Percentiles rank a stretch among this genome's conserved stretches.
Conservation (phyloP, 2,113 vertebrate species). For the Vanacampus margaritifer region DNA sequence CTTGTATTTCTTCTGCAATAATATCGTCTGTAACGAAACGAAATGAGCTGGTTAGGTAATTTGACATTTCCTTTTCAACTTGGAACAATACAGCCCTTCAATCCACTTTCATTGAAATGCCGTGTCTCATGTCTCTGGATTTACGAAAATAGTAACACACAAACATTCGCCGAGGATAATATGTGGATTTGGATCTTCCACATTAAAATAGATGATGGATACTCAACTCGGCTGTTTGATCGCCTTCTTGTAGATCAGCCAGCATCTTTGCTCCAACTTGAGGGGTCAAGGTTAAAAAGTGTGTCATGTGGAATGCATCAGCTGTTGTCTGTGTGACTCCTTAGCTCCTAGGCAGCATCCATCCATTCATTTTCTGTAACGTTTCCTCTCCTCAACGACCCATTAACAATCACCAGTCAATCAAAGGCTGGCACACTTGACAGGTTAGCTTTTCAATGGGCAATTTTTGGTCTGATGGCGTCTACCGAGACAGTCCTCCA, state of each 20-base stretch:
- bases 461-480: too few relatives aligned
- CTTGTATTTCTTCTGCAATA: background rate
- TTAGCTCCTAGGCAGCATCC: background rate
- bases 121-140: background rate
- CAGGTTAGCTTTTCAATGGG: background rate
- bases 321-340: constrained; percentile 11
- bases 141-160: background rate
- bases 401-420: background rate
- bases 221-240: constrained; percentile 2
- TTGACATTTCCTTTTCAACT: background rate
- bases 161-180: background rate
- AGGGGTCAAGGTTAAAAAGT: constrained; percentile 44
- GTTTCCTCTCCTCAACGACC: constrained; percentile 8
- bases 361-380: constrained; percentile 1
- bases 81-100: background rate
- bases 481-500: too few relatives aligned
- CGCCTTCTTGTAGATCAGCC: constrained; percentile 26
- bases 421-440: background rate
- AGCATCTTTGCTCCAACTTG: constrained; percentile 21
- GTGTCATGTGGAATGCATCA: constrained; percentile 56
- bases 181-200: background rate
- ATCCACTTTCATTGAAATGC: background rate
- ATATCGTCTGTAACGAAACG: background rate
- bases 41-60: background rate
- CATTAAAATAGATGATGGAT: background rate